phyloP scores from a whole-genome alignment of 2,797 vertebrate species.

The Neostethus bicornis region DNA sequence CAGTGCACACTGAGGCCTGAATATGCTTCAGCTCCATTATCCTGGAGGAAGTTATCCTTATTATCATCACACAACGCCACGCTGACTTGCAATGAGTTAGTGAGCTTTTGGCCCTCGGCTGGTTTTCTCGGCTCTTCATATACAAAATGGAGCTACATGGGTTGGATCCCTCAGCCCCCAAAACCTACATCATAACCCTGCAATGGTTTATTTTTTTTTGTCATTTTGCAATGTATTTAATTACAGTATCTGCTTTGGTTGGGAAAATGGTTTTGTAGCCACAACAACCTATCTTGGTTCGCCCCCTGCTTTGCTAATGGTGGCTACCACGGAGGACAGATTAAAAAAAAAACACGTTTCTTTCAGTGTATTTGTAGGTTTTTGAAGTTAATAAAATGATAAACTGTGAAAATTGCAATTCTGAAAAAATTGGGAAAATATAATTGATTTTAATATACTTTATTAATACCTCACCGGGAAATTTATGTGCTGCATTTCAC shows the following conservation, averaged over 20 bases:
- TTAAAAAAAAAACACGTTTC: too few species aligned
- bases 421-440: too few species aligned
- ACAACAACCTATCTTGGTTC: neutral
- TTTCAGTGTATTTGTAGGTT: too few species aligned
- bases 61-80: slow-evolving; percentile 75
- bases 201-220: slow-evolving; percentile 1
- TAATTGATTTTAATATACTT: too few species aligned
- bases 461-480: too few species aligned
- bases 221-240: neutral
- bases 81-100: slow-evolving; percentile 69
- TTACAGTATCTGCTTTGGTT: neutral
- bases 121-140: slow-evolving; percentile 23
- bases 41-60: slow-evolving; percentile 81
- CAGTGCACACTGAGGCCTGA: slow-evolving; percentile 62
- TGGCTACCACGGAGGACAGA: too few species aligned
- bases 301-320: too few species aligned
- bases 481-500: too few species aligned
- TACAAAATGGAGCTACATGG: slow-evolving; percentile 14
- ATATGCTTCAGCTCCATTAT: slow-evolving; percentile 75
- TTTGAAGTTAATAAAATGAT: too few species aligned
- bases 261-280: neutral
- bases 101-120: slow-evolving; percentile 44
- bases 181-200: neutral
- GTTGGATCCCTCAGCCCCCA: slow-evolving; percentile 26
- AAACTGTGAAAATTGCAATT: too few species aligned